Evolutionary conservation across 2,113 vertebrate genomes (phyloP).

Genomic region (Gallinago paraguaiae): DNA sequence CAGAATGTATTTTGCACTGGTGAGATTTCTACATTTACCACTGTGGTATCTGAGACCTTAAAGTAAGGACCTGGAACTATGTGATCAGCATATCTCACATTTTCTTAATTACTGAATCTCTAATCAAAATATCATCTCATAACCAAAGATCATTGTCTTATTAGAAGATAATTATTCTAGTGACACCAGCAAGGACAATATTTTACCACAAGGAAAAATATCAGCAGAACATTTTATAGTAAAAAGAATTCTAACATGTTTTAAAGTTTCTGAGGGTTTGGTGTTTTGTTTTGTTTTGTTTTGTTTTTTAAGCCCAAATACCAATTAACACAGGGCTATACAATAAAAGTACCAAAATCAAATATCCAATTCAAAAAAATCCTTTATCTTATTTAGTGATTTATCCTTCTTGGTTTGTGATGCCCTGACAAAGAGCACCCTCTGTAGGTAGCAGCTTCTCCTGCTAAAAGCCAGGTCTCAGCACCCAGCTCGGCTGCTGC

Average conservation of each 20-base stretch:
- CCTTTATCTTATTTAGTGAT: background rate
- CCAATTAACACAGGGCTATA: background rate
- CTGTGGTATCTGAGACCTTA: background rate
- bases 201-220: background rate
- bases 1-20: background rate
- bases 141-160: background rate
- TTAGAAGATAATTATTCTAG: background rate
- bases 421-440: background rate
- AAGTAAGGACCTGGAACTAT: background rate
- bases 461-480: background rate
- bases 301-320: background rate
- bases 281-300: accelerated
- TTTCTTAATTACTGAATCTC: background rate
- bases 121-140: background rate
- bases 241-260: background rate
- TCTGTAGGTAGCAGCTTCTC: background rate
- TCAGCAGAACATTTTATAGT: background rate
- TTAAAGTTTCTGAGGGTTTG: no score
- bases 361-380: background rate
- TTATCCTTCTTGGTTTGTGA: background rate
- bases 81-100: background rate
- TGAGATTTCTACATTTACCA: background rate
- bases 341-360: background rate
- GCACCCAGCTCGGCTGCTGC: background rate
- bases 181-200: background rate